A percentile compares a stretch with the other conserved stretches of the same genome.
phyloP scores from a whole-genome alignment of 2,113 vertebrate species.

The Cephalopholis sonnerati region DNA sequence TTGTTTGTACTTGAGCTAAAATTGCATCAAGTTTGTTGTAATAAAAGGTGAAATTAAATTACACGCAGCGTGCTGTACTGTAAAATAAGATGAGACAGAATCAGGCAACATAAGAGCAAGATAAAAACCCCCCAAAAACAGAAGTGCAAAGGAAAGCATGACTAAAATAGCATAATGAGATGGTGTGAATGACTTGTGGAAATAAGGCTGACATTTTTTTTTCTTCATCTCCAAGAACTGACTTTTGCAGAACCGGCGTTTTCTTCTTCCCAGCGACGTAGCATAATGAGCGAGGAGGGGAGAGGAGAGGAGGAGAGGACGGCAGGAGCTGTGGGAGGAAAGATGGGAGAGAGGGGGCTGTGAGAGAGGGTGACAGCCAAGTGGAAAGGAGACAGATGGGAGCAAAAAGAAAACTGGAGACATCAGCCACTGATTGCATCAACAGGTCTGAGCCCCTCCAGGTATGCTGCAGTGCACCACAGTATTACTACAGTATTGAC shows the following conservation, averaged over 20 bases:
- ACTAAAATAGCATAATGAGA: constrained; percentile 38
- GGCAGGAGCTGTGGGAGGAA: constrained; percentile 69
- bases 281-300: constrained; percentile 45
- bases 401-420: constrained; percentile 68
- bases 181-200: constrained; percentile 23
- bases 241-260: constrained; percentile 49
- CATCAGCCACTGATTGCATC: constrained; percentile 69
- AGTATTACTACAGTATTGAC: constrained; percentile 65
- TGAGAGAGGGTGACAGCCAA: constrained; percentile 65
- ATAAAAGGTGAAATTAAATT: not conserved
- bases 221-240: constrained; percentile 26
- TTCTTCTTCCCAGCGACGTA: constrained; percentile 37
- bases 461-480: constrained; percentile 75
- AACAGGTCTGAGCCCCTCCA: constrained; percentile 75
- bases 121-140: not conserved
- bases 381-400: constrained; percentile 70
- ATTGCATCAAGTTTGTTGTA: not conserved
- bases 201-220: not conserved
- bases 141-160: constrained; percentile 11
- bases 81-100: constrained; percentile 1
- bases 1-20: constrained; percentile 16
- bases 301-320: constrained; percentile 11
- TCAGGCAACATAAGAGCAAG: not conserved
- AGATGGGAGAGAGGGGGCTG: constrained; percentile 59
- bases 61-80: not conserved